Percentiles rank a stretch among this genome's conserved stretches.
Conservation (phyloP, 2,888 invertebrate species). For the Sipunculus nudus region DNA sequence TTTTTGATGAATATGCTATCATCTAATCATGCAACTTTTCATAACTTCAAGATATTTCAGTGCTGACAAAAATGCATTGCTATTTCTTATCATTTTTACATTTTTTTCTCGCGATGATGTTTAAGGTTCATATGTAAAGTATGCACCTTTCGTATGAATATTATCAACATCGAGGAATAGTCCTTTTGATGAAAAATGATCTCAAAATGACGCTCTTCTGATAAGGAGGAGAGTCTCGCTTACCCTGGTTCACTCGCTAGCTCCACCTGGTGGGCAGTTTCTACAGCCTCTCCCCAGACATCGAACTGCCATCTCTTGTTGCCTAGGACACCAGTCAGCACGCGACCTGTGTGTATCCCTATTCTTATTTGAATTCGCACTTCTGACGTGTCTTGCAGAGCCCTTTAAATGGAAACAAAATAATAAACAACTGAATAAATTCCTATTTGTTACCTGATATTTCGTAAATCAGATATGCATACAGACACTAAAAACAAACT, state of each 20-base stretch:
- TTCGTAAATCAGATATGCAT: neutral
- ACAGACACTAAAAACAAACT: neutral
- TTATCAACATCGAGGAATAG: too few relatives aligned
- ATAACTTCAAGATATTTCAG: too few relatives aligned
- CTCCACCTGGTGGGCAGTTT: constrained; percentile 68
- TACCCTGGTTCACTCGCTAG: constrained; percentile 86
- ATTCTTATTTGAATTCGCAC: constrained; percentile 93
- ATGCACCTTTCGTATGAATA: too few relatives aligned
- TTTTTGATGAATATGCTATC: too few relatives aligned
- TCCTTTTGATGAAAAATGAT: too few relatives aligned
- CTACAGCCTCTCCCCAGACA: constrained; percentile 94
- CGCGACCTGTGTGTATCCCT: constrained; percentile 90
- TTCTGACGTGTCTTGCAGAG: constrained; percentile 89
- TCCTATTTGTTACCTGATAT: neutral
- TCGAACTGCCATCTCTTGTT: constrained; percentile 92
- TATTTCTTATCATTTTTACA: too few relatives aligned
- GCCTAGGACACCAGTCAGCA: constrained; percentile 88
- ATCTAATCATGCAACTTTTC: too few relatives aligned
- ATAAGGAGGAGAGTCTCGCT: too few relatives aligned
- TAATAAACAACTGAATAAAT: neutral
- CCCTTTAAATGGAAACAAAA: constrained; percentile 68
- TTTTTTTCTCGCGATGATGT: too few relatives aligned
- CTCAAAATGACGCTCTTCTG: too few relatives aligned
- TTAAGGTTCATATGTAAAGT: too few relatives aligned
- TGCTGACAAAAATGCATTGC: too few relatives aligned